A percentile compares a stretch with the other conserved stretches of the same genome.
Conservation (phyloP, 1,140 invertebrate species). For the Papilio polyxenes region DNA sequence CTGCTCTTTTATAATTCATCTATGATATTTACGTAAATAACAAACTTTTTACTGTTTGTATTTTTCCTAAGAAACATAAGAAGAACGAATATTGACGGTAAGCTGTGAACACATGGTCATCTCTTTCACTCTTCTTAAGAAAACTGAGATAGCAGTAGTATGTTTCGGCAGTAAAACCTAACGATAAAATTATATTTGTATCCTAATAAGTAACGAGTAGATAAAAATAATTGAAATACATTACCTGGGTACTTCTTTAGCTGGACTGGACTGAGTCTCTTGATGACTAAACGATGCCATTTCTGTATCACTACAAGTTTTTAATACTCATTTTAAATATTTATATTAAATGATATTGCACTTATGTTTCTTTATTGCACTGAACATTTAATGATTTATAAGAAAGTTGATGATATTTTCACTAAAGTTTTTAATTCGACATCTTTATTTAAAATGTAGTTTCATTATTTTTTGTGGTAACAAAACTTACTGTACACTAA, state of each 20-base stretch:
- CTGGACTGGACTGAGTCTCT: slow-evolving; percentile 77
- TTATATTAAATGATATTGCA: slow-evolving; percentile 45
- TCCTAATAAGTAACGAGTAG: neutral
- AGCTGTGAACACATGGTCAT: no score
- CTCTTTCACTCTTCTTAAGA: no score
- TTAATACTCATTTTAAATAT: slow-evolving; percentile 57
- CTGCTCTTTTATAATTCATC: no score
- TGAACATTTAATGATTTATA: slow-evolving; percentile 26
- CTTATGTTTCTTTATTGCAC: slow-evolving; percentile 32
- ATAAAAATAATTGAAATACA: slow-evolving; percentile 33
- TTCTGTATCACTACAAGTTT: slow-evolving; percentile 51
- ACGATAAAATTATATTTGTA: neutral
- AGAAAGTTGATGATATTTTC: slow-evolving; percentile 5
- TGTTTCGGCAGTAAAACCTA: no score
- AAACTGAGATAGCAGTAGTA: no score
- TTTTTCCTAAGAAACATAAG: no score
- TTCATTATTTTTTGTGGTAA: neutral
- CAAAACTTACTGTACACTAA: no score
- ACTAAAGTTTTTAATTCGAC: neutral
- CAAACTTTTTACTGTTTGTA: no score
- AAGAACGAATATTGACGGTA: no score
- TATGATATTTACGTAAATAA: no score
- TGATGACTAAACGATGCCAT: slow-evolving; percentile 75
- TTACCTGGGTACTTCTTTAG: slow-evolving; percentile 74
- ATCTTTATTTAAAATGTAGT: neutral